A percentile compares a stretch with the other conserved stretches of the same genome.
Conservation (phyloP, 2,888 invertebrate species). For the Diaperis boleti region DNA sequence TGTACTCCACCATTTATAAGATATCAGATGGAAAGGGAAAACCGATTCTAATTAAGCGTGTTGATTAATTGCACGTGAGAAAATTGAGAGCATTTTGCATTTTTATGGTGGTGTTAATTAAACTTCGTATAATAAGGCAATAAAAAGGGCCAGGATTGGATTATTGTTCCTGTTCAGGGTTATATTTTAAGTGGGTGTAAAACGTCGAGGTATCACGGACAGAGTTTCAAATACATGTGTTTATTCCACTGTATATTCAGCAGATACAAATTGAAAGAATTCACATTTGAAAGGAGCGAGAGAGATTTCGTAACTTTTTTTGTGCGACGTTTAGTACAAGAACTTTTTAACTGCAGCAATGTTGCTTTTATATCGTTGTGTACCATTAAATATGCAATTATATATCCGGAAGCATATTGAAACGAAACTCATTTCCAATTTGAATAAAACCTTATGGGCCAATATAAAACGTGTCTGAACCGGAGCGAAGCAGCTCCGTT, state of each 20-base stretch:
- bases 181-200: constrained; percentile 37
- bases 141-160: constrained; percentile 18
- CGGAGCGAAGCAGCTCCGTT: constrained; percentile 18
- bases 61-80: constrained; percentile 11
- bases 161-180: constrained; percentile 30
- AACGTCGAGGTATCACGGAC: constrained; percentile 35
- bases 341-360: constrained; percentile 35
- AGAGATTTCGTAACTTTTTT: constrained; percentile 27
- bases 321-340: constrained; percentile 31
- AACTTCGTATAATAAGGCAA: constrained; percentile 28
- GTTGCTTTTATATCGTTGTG: constrained; percentile 37
- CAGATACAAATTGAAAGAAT: constrained; percentile 45
- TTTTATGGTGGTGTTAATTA: constrained; percentile 17
- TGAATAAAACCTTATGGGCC: constrained; percentile 43
- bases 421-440: constrained; percentile 43
- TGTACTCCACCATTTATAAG: no score
- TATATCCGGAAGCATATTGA: constrained; percentile 41
- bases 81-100: background rate
- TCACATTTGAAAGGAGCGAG: constrained; percentile 36
- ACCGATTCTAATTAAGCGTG: background rate
- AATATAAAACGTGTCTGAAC: constrained; percentile 41
- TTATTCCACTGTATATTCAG: constrained; percentile 45
- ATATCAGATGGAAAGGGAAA: background rate
- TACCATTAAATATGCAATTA: constrained; percentile 45
- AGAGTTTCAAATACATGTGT: constrained; percentile 39